phyloP scores from a whole-genome alignment of 2,113 vertebrate species.

The Erythrocercus mccallii region DNA sequence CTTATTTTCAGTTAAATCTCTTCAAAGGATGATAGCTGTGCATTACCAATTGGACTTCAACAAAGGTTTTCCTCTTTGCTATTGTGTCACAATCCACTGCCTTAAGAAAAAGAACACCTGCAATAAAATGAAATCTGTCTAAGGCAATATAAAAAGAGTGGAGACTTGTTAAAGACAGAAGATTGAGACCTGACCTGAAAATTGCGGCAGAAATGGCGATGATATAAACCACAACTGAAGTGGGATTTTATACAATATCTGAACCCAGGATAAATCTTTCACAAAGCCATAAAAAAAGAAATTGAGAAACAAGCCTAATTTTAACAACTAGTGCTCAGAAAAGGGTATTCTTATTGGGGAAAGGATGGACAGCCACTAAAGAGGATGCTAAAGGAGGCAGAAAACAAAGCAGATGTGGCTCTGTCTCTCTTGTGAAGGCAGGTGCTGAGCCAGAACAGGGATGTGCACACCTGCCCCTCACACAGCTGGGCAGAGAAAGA shows the following conservation, averaged over 20 bases:
- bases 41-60: not conserved
- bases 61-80: not conserved
- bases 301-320: slow-evolving; percentile 13
- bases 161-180: slow-evolving; percentile 15
- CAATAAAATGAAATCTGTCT: slow-evolving; percentile 7
- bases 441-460: accelerated
- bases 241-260: slow-evolving; percentile 20
- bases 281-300: slow-evolving; percentile 23
- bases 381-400: not conserved
- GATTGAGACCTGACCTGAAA: slow-evolving; percentile 22
- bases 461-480: not conserved
- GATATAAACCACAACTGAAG: slow-evolving; percentile 6
- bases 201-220: not conserved
- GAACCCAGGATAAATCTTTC: slow-evolving; percentile 5
- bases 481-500: accelerated
- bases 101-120: slow-evolving; percentile 8
- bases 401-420: not conserved
- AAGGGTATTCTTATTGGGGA: not conserved
- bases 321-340: not conserved
- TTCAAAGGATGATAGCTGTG: slow-evolving; percentile 4
- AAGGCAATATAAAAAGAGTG: slow-evolving; percentile 3
- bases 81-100: not conserved
- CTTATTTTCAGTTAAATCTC: slow-evolving; percentile 26
- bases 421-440: not conserved
- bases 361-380: not conserved